A percentile compares a stretch with the other conserved stretches of the same genome.
phyloP scores from a whole-genome alignment of 2,113 vertebrate genomes.

The Crotalus viridis region DNA sequence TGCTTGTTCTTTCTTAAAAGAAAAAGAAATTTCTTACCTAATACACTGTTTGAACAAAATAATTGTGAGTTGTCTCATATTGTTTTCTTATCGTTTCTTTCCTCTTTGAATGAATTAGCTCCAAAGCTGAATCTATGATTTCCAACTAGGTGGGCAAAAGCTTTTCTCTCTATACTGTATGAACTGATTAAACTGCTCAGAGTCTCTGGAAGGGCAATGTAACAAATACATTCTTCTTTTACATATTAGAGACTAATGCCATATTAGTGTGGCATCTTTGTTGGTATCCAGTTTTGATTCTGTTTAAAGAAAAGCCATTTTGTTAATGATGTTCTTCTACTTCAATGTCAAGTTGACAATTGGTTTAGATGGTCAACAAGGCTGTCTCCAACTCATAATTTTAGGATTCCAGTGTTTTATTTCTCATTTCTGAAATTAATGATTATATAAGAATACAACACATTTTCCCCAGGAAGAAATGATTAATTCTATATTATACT shows the following conservation, averaged over 20 bases:
- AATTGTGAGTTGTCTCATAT: slow-evolving; percentile 12
- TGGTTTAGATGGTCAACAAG: neutral
- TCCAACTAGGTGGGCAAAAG: neutral
- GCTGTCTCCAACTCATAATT: neutral
- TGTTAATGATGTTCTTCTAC: neutral
- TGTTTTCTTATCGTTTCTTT: neutral
- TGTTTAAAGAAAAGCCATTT: neutral
- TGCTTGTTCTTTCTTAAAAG: slow-evolving; percentile 19
- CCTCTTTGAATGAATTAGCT: neutral
- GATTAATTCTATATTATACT: neutral
- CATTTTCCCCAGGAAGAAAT: neutral
- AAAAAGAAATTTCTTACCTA: slow-evolving; percentile 13
- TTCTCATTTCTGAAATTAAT: neutral
- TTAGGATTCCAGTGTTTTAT: neutral
- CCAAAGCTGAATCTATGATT: neutral
- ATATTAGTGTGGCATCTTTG: fast-evolving
- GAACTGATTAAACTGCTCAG: neutral
- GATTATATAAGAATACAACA: neutral
- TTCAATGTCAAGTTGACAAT: neutral
- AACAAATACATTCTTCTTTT: neutral
- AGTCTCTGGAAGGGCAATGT: neutral
- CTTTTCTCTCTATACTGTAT: neutral
- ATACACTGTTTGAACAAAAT: slow-evolving; percentile 31
- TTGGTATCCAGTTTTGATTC: neutral
- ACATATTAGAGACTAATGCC: neutral